These are phyloP conservation scores for Gambusia affinis DNA, from an alignment of 2,113 vertebrate species.

Conservation along the genomic window DNA sequence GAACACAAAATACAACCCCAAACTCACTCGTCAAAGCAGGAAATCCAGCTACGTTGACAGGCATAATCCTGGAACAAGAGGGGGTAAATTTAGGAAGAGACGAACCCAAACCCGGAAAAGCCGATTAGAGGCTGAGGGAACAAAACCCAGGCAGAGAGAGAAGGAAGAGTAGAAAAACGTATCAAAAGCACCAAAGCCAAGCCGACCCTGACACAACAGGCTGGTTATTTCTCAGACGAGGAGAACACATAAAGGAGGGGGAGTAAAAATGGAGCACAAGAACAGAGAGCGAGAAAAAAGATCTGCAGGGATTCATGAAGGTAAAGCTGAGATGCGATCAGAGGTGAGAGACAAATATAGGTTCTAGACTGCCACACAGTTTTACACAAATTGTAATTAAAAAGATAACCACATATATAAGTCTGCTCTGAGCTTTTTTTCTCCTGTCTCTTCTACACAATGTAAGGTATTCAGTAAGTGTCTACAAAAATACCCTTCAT, in stretches of 20 bases:
- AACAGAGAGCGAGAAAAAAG: constrained; percentile 29
- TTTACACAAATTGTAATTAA: not conserved
- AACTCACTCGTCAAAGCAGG: constrained; percentile 49
- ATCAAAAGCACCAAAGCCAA: constrained; percentile 51
- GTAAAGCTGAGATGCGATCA: not conserved
- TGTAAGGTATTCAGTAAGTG: not conserved
- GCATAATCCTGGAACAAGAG: constrained; percentile 68
- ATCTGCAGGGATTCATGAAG: constrained; percentile 27
- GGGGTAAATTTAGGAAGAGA: constrained; percentile 69
- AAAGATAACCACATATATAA: not conserved
- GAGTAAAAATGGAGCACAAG: constrained; percentile 18
- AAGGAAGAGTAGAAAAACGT: constrained; percentile 44
- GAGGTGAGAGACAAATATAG: not conserved
- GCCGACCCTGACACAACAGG: constrained; percentile 64
- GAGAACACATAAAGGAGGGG: constrained; percentile 40
- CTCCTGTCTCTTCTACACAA: not conserved
- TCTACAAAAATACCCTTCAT: no score
- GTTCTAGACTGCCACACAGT: not conserved
- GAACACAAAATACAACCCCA: constrained; percentile 22
- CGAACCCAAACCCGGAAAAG: constrained; percentile 73
- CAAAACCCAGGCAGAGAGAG: constrained; percentile 60
- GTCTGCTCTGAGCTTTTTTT: not conserved
- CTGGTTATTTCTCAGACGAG: constrained; percentile 50
- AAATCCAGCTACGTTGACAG: constrained; percentile 63
- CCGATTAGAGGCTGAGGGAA: constrained; percentile 71